A percentile compares a stretch with the other conserved stretches of the same genome.
Conservation (phyloP, 2,113 vertebrate species). For the Tinamus guttatus region DNA sequence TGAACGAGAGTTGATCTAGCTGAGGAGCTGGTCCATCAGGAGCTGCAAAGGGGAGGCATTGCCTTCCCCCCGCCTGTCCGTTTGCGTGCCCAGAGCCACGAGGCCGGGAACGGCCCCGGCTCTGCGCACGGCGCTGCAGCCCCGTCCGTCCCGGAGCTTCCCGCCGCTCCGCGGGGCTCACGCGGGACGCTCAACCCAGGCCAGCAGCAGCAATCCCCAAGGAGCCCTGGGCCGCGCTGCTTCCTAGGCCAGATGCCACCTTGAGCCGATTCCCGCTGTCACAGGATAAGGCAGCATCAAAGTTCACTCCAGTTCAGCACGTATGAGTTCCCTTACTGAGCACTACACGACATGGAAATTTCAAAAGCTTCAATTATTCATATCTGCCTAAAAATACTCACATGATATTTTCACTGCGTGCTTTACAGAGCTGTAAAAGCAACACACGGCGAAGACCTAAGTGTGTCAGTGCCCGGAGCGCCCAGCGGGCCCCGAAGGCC, state of each 20-base stretch:
- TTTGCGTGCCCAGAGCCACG: not conserved
- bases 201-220: too few relatives aligned
- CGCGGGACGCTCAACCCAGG: too few relatives aligned
- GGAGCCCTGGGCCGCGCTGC: not conserved
- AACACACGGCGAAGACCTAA: not conserved
- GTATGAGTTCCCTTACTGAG: accelerated
- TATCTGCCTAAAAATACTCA: not conserved
- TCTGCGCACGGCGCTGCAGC: not conserved
- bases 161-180: not conserved
- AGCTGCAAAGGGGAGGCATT: not conserved
- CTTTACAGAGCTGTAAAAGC: not conserved
- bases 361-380: not conserved
- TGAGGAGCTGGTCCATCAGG: not conserved
- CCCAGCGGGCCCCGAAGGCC: too few relatives aligned
- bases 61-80: accelerated
- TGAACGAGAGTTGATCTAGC: accelerated
- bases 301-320: not conserved
- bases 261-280: not conserved
- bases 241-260: not conserved
- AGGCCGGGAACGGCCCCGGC: not conserved
- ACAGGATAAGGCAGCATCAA: not conserved
- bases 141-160: too few relatives aligned
- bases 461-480: not conserved
- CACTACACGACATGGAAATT: accelerated
- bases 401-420: not conserved